A percentile compares a stretch with the other conserved stretches of the same genome.
These are phyloP conservation scores for Dolichopus griseipennis DNA, from an alignment of 2,888 invertebrate species.

Conservation along the genomic window DNA sequence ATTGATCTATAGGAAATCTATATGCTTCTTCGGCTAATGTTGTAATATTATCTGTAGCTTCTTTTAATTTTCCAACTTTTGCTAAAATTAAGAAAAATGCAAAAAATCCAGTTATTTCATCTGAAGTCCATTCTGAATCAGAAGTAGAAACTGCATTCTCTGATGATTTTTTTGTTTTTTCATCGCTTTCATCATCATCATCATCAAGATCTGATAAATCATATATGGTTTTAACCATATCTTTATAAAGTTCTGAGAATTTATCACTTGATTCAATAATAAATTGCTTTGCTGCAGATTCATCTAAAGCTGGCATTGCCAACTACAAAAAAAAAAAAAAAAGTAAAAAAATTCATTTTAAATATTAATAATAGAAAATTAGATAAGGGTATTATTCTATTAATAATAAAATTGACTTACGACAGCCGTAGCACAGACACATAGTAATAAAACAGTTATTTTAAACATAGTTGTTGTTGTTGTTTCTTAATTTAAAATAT, in stretches of 20 bases:
- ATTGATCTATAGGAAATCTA: conserved; percentile 33
- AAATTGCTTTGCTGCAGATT: background rate
- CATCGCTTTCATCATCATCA: background rate
- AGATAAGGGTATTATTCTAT: no score
- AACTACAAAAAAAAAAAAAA: background rate
- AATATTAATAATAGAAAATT: no score
- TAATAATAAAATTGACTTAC: background rate
- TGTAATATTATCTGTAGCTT: background rate
- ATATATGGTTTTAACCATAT: background rate
- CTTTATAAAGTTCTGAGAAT: background rate
- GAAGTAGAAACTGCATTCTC: background rate
- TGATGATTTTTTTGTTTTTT: background rate
- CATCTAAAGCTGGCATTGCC: background rate
- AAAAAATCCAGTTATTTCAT: background rate
- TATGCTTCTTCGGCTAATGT: conserved; percentile 47
- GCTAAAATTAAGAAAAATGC: background rate
- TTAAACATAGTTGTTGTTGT: background rate
- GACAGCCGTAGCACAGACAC: background rate
- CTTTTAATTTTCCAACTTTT: background rate
- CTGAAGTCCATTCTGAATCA: background rate
- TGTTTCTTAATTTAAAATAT: background rate
- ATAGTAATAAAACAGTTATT: background rate
- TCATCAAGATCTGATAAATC: background rate
- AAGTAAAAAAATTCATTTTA: no score
- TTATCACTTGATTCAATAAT: background rate